phyloP scores from a whole-genome alignment of 1,140 invertebrate genomes.

The Eriosoma lanigerum region DNA sequence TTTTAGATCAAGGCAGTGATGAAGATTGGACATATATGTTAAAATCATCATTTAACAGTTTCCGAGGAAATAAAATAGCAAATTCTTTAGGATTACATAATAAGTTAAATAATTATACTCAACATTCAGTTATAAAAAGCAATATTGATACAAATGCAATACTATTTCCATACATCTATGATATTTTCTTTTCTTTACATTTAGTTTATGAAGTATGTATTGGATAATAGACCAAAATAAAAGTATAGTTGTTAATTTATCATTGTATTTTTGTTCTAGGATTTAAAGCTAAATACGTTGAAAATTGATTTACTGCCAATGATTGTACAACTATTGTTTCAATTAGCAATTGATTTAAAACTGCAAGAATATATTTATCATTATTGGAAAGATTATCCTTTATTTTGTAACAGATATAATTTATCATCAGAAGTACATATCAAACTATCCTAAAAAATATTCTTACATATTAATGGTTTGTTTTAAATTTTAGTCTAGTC shows the following conservation, averaged over 20 bases:
- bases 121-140: constrained; percentile 57
- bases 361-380: constrained; percentile 73
- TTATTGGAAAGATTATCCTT: constrained; percentile 86
- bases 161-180: constrained; percentile 73
- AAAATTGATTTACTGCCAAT: constrained; percentile 69
- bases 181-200: constrained; percentile 80
- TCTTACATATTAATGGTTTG: neutral
- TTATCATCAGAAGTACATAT: neutral
- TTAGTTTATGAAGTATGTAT: constrained; percentile 75
- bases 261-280: constrained; percentile 59
- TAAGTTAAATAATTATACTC: constrained; percentile 52
- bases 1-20: constrained; percentile 62
- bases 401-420: constrained; percentile 57
- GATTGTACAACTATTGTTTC: constrained; percentile 73
- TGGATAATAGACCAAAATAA: neutral
- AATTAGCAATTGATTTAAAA: constrained; percentile 76
- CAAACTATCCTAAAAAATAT: neutral
- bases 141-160: constrained; percentile 68
- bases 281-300: constrained; percentile 79
- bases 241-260: neutral
- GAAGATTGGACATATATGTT: constrained; percentile 78
- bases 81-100: constrained; percentile 47
- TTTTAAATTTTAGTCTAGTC: constrained; percentile 59
- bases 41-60: constrained; percentile 63
- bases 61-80: constrained; percentile 52